Base-by-base conservation (phyloP, 2,113 vertebrate genomes). In the Brachyistius frenatus region DNA sequence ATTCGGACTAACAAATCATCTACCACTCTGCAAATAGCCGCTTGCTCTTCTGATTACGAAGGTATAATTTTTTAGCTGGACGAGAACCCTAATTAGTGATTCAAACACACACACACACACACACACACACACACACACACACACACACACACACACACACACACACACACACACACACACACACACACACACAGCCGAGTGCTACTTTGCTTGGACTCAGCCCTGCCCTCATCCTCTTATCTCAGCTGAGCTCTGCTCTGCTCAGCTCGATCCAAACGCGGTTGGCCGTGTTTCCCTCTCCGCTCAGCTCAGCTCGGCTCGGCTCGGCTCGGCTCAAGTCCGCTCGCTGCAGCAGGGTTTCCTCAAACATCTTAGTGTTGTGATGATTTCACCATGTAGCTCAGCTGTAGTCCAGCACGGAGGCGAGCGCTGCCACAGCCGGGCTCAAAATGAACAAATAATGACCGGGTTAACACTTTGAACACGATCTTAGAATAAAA, bases 81-180 rank as follows among this genome's bases (percentile, higher is more conserved):
- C 10, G 31, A 82, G 82, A 86, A 63, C 69, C 78, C 62, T 82
- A 80, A 93, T 93, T 90, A 91, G 73, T 66, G 73, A 87, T 79
- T 90, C 80, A 87, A 84, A 81, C 63, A 23, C 23, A 81, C 63
- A 49, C 66, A 56, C 56, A 50, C 75, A 64, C 23, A 81, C 63
- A 81, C 63, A 23, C 23, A 81, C 63, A 81, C 63, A 23, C 23
- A 81, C 63, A 81, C 63, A 23, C 23, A 81, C 63, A 81, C 63
- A 23, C 23, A 81, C 63, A 81, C 63, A 23, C 23, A 81, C 63
- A 81, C 63, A 23, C 23, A 81, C 63, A 81, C 63, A 23, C 23
- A 81, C 63, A 81, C 63, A 23, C 23, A 81, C 63, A 81, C 63
- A 23, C 23, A 81, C 63, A 81, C 63, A 23, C 23, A 81, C 63